Evolutionary conservation across 1,140 invertebrate species (phyloP).

Genomic region (Microplitis mediator): DNA sequence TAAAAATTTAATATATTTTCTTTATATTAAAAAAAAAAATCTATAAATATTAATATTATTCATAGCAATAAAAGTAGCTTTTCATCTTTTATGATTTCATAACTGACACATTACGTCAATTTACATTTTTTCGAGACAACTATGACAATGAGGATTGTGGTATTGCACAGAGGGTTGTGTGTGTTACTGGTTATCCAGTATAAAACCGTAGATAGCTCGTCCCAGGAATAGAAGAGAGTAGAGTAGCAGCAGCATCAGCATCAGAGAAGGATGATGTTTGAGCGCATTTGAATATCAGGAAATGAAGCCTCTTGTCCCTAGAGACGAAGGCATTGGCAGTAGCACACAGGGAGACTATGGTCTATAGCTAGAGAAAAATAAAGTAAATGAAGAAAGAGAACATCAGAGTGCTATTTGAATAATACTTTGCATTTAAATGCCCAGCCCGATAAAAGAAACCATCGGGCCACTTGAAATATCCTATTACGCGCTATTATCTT

Average conservation of each 20-base stretch:
- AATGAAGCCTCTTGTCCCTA: slow-evolving; percentile 56
- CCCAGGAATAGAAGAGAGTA: slow-evolving; percentile 8
- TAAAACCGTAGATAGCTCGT: slow-evolving; percentile 33
- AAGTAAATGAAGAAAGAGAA: neutral
- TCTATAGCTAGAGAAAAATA: slow-evolving; percentile 20
- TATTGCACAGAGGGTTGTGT: neutral
- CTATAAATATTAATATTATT: slow-evolving; percentile 2
- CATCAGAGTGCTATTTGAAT: slow-evolving; percentile 52
- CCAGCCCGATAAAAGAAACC: slow-evolving; percentile 55
- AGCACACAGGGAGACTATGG: neutral
- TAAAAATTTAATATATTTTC: too few relatives aligned
- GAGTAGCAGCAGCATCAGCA: too few relatives aligned
- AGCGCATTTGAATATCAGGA: slow-evolving; percentile 60
- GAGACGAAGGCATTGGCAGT: neutral
- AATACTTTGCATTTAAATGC: slow-evolving; percentile 62
- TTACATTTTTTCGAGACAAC: slow-evolving; percentile 36
- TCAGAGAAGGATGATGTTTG: slow-evolving; percentile 50
- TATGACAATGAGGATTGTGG: slow-evolving; percentile 1
- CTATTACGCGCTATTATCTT: slow-evolving; percentile 56
- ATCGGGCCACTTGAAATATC: slow-evolving; percentile 54
- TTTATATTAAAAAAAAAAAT: neutral
- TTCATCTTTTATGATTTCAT: slow-evolving; percentile 44
- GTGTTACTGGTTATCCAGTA: slow-evolving; percentile 38
- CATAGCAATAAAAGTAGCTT: slow-evolving; percentile 23
- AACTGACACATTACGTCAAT: slow-evolving; percentile 39